These are phyloP conservation scores for Lasioglossum figueresi DNA, from an alignment of 2,888 invertebrate species.

Conservation along the genomic window DNA sequence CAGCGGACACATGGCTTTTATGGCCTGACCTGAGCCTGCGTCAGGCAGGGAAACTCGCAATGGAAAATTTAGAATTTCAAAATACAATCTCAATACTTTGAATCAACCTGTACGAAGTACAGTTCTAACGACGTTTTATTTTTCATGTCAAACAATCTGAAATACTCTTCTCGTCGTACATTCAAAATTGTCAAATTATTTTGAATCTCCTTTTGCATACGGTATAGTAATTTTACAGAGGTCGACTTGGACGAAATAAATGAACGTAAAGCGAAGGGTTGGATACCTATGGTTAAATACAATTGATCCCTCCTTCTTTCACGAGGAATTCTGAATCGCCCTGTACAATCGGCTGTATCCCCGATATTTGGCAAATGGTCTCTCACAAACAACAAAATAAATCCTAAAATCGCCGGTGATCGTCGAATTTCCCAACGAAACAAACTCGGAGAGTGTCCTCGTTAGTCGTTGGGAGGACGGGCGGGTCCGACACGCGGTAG, in stretches of 20 bases:
- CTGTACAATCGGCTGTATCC: neutral
- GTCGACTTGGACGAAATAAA: neutral
- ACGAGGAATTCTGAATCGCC: neutral
- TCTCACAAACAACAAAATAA: neutral
- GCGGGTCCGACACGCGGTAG: neutral
- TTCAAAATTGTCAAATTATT: no score
- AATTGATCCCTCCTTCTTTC: neutral
- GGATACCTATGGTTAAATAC: neutral
- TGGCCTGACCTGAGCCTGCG: no score
- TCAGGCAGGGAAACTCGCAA: no score
- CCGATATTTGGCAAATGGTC: neutral
- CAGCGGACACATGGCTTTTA: no score
- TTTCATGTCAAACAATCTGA: neutral
- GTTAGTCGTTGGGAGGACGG: neutral
- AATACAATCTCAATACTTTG: no score
- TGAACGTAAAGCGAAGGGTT: neutral
- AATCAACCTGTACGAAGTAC: neutral
- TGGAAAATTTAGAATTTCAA: no score
- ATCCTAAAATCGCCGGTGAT: neutral
- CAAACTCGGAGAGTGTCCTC: neutral
- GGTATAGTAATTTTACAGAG: neutral
- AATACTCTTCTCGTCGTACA: no score
- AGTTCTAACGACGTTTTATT: no score
- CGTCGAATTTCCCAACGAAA: neutral
- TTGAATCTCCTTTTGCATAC: neutral